Conservation (phyloP, 2,888 invertebrate genomes). For the Atethmia centrago region DNA sequence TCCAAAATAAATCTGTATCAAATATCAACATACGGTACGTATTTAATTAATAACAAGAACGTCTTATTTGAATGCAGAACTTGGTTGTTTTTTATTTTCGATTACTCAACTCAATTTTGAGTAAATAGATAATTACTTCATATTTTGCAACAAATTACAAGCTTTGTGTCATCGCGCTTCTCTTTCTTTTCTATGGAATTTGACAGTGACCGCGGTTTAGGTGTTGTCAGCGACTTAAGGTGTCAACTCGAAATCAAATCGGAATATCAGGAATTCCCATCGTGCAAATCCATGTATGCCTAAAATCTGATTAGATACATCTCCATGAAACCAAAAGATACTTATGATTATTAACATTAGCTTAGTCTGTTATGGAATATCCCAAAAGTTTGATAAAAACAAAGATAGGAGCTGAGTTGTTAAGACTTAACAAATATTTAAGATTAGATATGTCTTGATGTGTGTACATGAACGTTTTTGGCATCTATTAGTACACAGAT, state of each 20-base stretch:
- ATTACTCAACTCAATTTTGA: no score
- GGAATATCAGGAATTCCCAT: not conserved
- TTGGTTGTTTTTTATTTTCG: no score
- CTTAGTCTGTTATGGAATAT: slow-evolving; percentile 40
- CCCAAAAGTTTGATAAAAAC: slow-evolving; percentile 40
- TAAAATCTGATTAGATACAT: not conserved
- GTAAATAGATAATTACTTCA: no score
- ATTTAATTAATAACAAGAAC: no score
- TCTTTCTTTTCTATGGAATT: no score
- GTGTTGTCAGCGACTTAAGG: no score
- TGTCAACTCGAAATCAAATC: slow-evolving; percentile 8
- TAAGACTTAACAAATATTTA: slow-evolving; percentile 52
- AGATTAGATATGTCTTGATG: slow-evolving; percentile 51
- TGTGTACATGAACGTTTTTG: slow-evolving; percentile 29
- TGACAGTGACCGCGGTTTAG: no score
- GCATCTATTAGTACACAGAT: slow-evolving; percentile 20
- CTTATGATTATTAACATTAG: not conserved
- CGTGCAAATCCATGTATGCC: not conserved
- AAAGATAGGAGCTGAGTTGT: slow-evolving; percentile 38
- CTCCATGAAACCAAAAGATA: not conserved
- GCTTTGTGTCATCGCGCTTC: no score
- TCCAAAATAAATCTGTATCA: no score
- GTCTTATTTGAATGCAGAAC: no score
- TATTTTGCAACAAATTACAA: no score
- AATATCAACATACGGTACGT: no score